These are phyloP conservation scores for Sinhomidia bicolor DNA, from an alignment of 2,888 invertebrate species.

Conservation along the genomic window DNA sequence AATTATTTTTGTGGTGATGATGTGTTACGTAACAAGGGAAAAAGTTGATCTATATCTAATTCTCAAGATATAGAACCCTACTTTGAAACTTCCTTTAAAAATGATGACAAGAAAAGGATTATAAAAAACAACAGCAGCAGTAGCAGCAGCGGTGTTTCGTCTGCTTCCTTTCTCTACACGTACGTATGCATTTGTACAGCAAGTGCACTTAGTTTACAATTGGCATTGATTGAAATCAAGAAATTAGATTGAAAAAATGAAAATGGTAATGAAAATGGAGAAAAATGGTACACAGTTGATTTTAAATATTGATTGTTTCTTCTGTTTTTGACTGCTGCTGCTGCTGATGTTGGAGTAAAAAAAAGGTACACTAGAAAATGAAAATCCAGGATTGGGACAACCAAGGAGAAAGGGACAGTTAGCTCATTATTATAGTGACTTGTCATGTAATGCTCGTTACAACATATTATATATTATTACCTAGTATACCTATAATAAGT, in stretches of 20 bases:
- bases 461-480: not conserved
- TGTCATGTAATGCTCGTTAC: not conserved
- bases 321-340: not conserved
- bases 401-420: not conserved
- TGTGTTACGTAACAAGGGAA: not conserved
- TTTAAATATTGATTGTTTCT: slow-evolving; percentile 15
- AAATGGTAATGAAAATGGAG: not conserved
- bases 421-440: slow-evolving; percentile 29
- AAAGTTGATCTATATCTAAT: slow-evolving; percentile 64
- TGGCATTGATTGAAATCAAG: slow-evolving; percentile 61
- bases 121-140: not conserved
- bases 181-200: slow-evolving; percentile 50
- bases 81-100: slow-evolving; percentile 8
- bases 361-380: not conserved
- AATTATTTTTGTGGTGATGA: slow-evolving; percentile 47
- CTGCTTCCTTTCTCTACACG: not conserved
- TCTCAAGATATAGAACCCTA: not conserved
- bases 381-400: slow-evolving; percentile 27
- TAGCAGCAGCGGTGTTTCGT: not conserved
- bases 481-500: not conserved
- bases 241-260: slow-evolving; percentile 8
- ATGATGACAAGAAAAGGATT: not conserved
- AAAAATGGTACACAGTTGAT: not conserved
- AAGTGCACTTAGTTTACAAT: not conserved
- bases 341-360: no score